A percentile compares a stretch with the other conserved stretches of the same genome.
Conservation (phyloP, 2,113 vertebrate species). For the Pluvialis apricaria region DNA sequence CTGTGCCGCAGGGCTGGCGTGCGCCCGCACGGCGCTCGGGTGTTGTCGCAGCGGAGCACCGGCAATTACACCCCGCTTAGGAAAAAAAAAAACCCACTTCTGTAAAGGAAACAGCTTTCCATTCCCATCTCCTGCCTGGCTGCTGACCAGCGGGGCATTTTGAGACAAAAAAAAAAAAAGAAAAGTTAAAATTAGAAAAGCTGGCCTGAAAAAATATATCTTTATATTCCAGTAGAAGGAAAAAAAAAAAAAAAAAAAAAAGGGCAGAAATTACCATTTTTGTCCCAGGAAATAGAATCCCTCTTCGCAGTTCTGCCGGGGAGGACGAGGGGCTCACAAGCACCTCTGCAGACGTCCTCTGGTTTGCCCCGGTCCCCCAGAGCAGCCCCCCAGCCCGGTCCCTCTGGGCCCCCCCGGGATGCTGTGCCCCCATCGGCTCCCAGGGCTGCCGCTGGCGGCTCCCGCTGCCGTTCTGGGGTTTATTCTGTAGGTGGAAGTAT, state of each 20-base stretch:
- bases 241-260: no score
- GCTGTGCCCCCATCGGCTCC: neutral
- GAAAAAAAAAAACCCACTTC: neutral
- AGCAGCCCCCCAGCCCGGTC: accelerated
- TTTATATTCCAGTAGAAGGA: neutral
- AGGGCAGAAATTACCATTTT: neutral
- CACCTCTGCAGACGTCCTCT: neutral
- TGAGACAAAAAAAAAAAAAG: no score
- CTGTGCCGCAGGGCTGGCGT: no score
- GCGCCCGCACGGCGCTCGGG: accelerated
- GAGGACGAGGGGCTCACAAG: neutral
- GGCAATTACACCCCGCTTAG: neutral
- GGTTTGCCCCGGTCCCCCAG: neutral
- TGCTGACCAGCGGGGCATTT: neutral
- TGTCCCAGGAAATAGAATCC: neutral
- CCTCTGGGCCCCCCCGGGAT: neutral
- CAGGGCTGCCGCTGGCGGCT: neutral
- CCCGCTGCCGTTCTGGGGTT: neutral
- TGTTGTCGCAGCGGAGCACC: accelerated
- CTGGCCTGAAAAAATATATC: neutral
- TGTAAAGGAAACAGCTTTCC: neutral
- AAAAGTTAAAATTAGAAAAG: neutral
- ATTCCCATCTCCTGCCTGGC: neutral
- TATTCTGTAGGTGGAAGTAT: conserved; percentile 48
- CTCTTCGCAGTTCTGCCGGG: neutral